phyloP scores from a whole-genome alignment of 30 jellyfish, hydroid and myxozoan species.

The Hydra vulgaris region DNA sequence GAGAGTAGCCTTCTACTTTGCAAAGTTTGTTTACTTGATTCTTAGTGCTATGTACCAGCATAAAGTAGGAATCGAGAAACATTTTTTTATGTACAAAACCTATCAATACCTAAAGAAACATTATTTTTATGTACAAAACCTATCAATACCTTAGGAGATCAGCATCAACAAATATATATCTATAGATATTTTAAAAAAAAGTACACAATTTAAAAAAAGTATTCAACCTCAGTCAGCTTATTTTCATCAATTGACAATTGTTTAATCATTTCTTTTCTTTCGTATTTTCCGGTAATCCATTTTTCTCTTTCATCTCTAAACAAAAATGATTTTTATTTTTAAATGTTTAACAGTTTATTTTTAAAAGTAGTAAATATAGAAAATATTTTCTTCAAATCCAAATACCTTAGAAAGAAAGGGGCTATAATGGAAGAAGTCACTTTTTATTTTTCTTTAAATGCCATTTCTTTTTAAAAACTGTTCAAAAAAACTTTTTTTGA shows the following conservation, averaged over 20 bases:
- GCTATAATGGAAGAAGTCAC: too few relatives aligned
- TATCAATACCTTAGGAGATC: background rate
- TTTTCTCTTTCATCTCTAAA: slow-evolving; percentile 82
- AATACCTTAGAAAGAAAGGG: too few relatives aligned
- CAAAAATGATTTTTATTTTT: slow-evolving; percentile 1
- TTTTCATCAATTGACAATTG: slow-evolving; percentile 9
- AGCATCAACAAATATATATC: too few relatives aligned
- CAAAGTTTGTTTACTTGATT: slow-evolving; percentile 49
- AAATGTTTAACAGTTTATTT: too few relatives aligned
- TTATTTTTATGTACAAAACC: background rate
- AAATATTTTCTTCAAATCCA: too few relatives aligned
- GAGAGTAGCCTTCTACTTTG: slow-evolving; percentile 32
- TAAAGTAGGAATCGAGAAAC: slow-evolving; percentile 41
- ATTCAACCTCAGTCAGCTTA: background rate
- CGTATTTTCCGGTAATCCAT: slow-evolving; percentile 67
- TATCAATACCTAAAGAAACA: slow-evolving; percentile 33
- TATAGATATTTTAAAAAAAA: too few relatives aligned
- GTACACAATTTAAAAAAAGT: too few relatives aligned
- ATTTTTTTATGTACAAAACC: slow-evolving; percentile 50
- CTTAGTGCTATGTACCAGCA: slow-evolving; percentile 43
- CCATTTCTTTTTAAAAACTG: too few relatives aligned
- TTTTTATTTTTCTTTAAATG: too few relatives aligned
- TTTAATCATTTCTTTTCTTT: slow-evolving; percentile 48
- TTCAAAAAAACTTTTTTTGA: too few relatives aligned
- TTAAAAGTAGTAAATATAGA: too few relatives aligned